Evolutionary conservation across 2,797 vertebrate genomes (phyloP).

Genomic region (Chelmon rostratus): DNA sequence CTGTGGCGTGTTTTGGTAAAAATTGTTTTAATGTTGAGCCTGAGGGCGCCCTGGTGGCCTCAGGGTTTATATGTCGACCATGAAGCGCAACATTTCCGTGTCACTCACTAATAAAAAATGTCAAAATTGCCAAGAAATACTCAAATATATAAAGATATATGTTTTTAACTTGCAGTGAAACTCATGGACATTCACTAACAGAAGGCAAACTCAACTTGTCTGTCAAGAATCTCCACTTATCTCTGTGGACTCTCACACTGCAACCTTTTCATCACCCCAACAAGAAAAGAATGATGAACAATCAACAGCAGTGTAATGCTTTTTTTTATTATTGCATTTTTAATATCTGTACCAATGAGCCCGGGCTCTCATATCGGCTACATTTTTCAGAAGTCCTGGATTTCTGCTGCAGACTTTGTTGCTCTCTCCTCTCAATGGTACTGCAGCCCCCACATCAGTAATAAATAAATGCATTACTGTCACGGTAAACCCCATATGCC

Average conservation of each 20-base stretch:
- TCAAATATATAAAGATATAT: too few species aligned
- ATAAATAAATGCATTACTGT: slow-evolving; percentile 32
- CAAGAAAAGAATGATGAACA: background rate
- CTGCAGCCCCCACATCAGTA: background rate
- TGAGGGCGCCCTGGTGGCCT: background rate
- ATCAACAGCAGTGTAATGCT: background rate
- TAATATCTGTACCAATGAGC: background rate
- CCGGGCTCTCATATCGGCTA: background rate
- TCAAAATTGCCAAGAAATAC: background rate
- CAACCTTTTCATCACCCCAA: background rate
- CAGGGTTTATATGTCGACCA: too few species aligned
- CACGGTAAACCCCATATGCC: background rate
- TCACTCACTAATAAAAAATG: background rate
- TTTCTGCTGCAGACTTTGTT: background rate
- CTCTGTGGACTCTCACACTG: background rate
- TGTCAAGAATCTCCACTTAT: background rate
- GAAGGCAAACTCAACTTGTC: background rate
- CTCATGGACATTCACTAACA: background rate
- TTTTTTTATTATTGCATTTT: background rate
- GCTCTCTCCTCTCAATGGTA: background rate
- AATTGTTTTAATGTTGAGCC: background rate
- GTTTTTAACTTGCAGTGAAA: too few species aligned
- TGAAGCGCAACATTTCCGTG: too few species aligned
- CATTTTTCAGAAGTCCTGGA: background rate
- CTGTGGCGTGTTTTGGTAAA: background rate